Conservation (phyloP, 2,888 invertebrate genomes). For the Prenolepis imparis region DNA sequence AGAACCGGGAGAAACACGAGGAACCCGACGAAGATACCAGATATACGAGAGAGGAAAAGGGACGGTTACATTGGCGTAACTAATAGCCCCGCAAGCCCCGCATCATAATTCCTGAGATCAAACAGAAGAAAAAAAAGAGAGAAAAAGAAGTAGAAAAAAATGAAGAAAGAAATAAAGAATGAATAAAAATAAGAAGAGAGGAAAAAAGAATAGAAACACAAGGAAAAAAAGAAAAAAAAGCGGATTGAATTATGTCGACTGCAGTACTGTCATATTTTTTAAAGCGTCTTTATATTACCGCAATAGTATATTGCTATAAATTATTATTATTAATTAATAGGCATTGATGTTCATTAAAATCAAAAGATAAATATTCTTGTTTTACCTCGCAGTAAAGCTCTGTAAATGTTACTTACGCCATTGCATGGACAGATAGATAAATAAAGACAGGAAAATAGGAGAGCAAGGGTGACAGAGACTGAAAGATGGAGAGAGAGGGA, state of each 20-base stretch:
- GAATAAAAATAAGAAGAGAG: not conserved
- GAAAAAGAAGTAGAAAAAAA: slow-evolving; percentile 3
- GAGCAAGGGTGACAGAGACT: not conserved
- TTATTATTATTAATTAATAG: not conserved
- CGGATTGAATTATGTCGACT: not conserved
- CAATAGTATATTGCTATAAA: not conserved
- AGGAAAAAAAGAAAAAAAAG: not conserved
- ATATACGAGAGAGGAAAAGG: slow-evolving; percentile 40
- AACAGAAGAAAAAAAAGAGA: slow-evolving; percentile 21
- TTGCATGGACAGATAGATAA: slow-evolving; percentile 42
- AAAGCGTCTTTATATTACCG: not conserved
- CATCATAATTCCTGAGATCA: slow-evolving; percentile 16
- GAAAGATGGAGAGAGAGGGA: slow-evolving; percentile 12
- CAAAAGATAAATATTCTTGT: not conserved
- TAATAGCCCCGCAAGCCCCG: slow-evolving; percentile 22
- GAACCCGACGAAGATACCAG: slow-evolving; percentile 38
- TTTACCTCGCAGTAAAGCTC: not conserved
- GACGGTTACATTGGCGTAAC: slow-evolving; percentile 45
- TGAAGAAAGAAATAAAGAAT: not conserved
- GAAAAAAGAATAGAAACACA: not conserved
- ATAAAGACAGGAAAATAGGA: slow-evolving; percentile 38
- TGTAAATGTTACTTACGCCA: slow-evolving; percentile 42
- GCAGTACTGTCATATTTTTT: not conserved
- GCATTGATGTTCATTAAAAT: not conserved
- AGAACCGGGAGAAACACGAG: slow-evolving; percentile 45